Evolutionary conservation across 2,113 vertebrate genomes (phyloP), one percentile per base, ranked within the genome.

Genomic region (Trinectes maculatus): DNA sequence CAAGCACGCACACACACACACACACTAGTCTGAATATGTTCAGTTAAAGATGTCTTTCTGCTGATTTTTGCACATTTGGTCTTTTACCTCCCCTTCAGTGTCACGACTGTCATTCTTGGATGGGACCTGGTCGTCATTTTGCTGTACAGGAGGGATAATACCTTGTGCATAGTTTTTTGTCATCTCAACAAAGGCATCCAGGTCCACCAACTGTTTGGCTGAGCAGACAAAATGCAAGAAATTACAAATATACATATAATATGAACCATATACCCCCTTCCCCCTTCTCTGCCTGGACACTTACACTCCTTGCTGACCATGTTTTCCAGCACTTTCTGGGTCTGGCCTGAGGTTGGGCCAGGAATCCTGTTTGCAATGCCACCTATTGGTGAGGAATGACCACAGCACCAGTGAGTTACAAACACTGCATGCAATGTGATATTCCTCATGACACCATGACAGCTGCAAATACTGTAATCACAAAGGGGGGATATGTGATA

Each of bases 141-240:
- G 77, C 25, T 94, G 48, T 37, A 85, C 73, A 12, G 89, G 55
- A 0, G 95, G 92, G 42, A 93, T 89, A 57, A 98, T 91, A 25
- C 96, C 95, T 83, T 94, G 94, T 11, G 98, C 95, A 0, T 96
- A 99, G 55, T 95, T 94, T 90, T 98, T 97, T 25, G 97, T 98
- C 85, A 98, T 95, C 89, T 98, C 96, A 79, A 99, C 95, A 68
- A 99, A 99, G 71, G 95, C 95, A 15, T 99, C 96, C 84, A 96
- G 70, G n/a, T 93, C 94, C 21, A 99, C 92, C 68, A 92, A 74
- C 76, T 93, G 91, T 77, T 93, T 93, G 54, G 93, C 95, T 96
- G 61, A 63, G 56, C 36, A 16, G 46, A 70, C 28, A 80, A 3
- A 77, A 70, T 28, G 13, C 10, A 43, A 8, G 0, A 4, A 19